Evolutionary conservation across 2,113 vertebrate species (phyloP), one percentile per base, ranked within the genome.

Genomic region (Sander vitreus): DNA sequence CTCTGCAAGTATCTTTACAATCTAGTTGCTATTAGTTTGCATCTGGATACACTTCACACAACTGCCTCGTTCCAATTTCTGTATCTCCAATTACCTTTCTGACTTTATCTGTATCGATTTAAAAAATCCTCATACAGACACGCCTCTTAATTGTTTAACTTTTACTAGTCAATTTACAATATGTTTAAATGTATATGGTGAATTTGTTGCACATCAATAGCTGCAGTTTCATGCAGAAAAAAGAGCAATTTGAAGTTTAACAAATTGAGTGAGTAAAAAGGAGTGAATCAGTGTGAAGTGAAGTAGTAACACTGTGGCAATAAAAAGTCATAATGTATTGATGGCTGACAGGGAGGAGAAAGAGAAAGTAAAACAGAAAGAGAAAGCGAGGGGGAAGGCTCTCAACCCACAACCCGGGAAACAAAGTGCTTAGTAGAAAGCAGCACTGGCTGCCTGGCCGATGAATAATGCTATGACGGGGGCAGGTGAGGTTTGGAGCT

Each of bases 401-500:
- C 69, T 79, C 70, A 67, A 86, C 84, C 80, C 78, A 76, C 89
- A 70, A 55, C 48, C 66, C 6, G 8, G 65, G 82, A 92, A 89
- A 91, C 91, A 93, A 89, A 91, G 85, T 90, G 85, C 78, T 90
- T 63, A 77, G 88, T 43, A 67, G 84, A 84, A 86, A 87, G 85
- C 75, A 19, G 82, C 7, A 39, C 75, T 66, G 84, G 73, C 88
- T 81, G 87, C 80, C 80, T 73, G 59, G 83, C 71, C 70, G 66
- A 90, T 93, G 91, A 93, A 93, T 91, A 90, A 89, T 63, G 51
- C 81, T 73, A 82, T 62, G 89, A 91, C 39, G 89, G 85, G 92
- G 91, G 92, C 91, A 95, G 94, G 94, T 94, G 92, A 95, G 85
- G 89, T 92, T 90, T 76, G 92, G 85, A 94, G 90, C 93, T 92